A percentile compares a stretch with the other conserved stretches of the same genome.
Conservation (phyloP, 1,140 invertebrate species). For the Harlomillsia oculata region DNA sequence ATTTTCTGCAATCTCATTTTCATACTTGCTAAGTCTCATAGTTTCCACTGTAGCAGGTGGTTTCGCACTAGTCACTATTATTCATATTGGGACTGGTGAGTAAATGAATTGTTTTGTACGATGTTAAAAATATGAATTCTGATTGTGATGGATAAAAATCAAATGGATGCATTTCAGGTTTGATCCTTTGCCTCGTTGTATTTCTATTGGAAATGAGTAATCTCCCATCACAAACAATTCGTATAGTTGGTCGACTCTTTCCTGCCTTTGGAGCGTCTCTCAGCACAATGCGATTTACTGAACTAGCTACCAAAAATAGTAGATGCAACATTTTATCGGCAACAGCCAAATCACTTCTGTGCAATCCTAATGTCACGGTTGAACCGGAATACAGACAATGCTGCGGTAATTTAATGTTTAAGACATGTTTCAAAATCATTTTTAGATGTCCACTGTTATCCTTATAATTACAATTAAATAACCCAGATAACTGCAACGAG, state of each 20-base stretch:
- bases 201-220: slow-evolving; percentile 17
- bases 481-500: slow-evolving; percentile 23
- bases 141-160: not conserved
- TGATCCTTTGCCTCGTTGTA: slow-evolving; percentile 29
- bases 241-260: slow-evolving; percentile 23
- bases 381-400: slow-evolving; percentile 16
- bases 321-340: slow-evolving; percentile 25
- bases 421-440: not conserved
- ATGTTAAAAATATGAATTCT: not conserved
- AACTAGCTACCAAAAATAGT: slow-evolving; percentile 28
- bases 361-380: slow-evolving; percentile 15
- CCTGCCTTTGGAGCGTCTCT: slow-evolving; percentile 31
- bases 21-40: slow-evolving; percentile 24
- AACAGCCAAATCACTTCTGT: slow-evolving; percentile 19
- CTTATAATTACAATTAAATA: not conserved
- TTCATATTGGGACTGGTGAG: slow-evolving; percentile 30
- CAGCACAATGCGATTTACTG: slow-evolving; percentile 27
- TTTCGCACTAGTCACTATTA: slow-evolving; percentile 29
- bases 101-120: not conserved
- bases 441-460: not conserved
- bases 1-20: slow-evolving; percentile 31
- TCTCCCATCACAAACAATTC: not conserved
- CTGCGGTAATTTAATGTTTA: slow-evolving; percentile 26
- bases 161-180: slow-evolving; percentile 19
- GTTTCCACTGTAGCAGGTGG: slow-evolving; percentile 27